Evolutionary conservation across 2,113 vertebrate genomes (phyloP).

Genomic region (Heteronetta atricapilla): DNA sequence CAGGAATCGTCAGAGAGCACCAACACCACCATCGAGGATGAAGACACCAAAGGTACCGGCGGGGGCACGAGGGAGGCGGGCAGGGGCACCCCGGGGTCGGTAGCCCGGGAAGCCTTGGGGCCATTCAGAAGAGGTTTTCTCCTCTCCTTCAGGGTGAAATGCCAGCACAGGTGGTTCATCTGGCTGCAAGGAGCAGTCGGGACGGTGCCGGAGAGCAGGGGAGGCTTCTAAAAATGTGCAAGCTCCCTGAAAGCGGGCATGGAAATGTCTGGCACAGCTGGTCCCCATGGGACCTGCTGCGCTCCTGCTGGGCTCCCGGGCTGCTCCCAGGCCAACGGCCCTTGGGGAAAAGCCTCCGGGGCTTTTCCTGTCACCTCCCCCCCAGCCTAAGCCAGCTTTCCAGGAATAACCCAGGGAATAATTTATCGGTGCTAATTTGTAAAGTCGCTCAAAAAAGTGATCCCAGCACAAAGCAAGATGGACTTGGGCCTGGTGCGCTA

Average conservation of each 20-base stretch:
- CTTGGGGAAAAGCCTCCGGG: slow-evolving; percentile 20
- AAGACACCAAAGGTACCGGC: slow-evolving; percentile 92
- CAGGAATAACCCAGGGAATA: slow-evolving; percentile 58
- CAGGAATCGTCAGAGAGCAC: slow-evolving; percentile 98
- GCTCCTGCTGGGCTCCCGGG: background rate
- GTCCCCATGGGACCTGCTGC: background rate
- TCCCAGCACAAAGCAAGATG: slow-evolving; percentile 22
- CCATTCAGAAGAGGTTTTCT: background rate
- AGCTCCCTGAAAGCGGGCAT: background rate
- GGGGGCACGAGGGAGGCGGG: background rate
- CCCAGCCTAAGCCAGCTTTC: slow-evolving; percentile 19
- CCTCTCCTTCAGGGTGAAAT: background rate
- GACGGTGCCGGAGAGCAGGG: background rate
- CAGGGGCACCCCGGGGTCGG: background rate
- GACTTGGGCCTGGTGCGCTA: slow-evolving; percentile 47
- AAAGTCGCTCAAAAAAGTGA: slow-evolving; percentile 55
- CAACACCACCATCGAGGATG: slow-evolving; percentile 97
- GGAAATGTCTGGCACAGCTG: background rate
- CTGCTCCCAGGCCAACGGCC: background rate
- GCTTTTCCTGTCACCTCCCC: slow-evolving; percentile 6
- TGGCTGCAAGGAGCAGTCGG: background rate
- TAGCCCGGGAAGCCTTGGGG: background rate
- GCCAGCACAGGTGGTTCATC: background rate
- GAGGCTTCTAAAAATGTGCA: background rate
- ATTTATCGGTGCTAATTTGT: slow-evolving; percentile 67